Evolutionary conservation across 2,113 vertebrate genomes (phyloP).

Genomic region (Chelonoidis abingdonii): DNA sequence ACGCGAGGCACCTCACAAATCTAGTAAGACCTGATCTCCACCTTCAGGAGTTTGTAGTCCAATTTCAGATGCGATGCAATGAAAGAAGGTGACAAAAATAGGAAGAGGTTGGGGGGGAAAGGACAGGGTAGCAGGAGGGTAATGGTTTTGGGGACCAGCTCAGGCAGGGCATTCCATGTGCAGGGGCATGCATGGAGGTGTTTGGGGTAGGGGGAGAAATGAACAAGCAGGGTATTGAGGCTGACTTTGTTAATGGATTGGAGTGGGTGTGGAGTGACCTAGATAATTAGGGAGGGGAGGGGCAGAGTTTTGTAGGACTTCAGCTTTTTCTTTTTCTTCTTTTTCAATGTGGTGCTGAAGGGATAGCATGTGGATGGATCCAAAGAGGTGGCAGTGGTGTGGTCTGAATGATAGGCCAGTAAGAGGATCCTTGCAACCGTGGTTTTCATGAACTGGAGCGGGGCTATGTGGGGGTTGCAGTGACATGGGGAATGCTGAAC

Average conservation of each 20-base stretch:
- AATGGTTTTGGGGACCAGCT: not conserved
- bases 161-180: not conserved
- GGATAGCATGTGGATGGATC: rapidly evolving
- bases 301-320: not conserved
- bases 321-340: not conserved
- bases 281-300: not conserved
- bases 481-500: not conserved
- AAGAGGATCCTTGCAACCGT: not conserved
- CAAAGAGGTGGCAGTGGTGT: not conserved
- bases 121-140: not conserved
- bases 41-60: not conserved
- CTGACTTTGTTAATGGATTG: not conserved
- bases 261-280: not conserved
- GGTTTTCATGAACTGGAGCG: not conserved
- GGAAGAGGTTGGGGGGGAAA: not conserved
- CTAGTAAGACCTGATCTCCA: not conserved
- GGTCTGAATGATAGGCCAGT: not conserved
- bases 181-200: not conserved
- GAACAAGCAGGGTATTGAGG: not conserved
- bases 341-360: slow-evolving; percentile 1
- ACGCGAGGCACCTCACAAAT: not conserved
- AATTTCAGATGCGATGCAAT: not conserved
- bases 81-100: not conserved
- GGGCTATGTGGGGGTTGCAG: rapidly evolving
- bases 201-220: not conserved